Base-by-base conservation (phyloP, 2,113 vertebrate genomes). In the Grammomys surdaster region DNA sequence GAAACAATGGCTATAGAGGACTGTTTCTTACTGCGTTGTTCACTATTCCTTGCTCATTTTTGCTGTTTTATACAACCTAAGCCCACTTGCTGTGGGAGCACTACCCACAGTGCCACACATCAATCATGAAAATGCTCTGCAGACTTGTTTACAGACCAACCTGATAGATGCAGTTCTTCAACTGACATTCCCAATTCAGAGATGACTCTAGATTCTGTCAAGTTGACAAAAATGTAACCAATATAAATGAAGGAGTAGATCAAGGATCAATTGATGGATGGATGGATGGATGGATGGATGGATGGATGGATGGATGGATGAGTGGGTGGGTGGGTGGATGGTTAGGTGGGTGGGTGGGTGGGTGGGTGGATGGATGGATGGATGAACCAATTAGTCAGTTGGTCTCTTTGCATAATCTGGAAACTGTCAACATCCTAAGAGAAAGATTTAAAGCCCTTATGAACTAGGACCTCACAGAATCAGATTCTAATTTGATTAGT, bases 341-440 rank as follows among this genome's bases (percentile, higher is more conserved):
- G n/a, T n/a, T n/a, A n/a, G 8, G 20, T 73, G 36, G 13, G 11
- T 90, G 1, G 72, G 14, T 17, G 73, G 33, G 67, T n/a, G 51
- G n/a, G n/a, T 48, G 31, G 77, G 12, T 20, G 10, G 48, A 46
- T 20, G 3, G 17, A 60, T 43, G n/a, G 14, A 19, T 90, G 2
- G 20, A 17, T 81, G 48, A 7, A 51, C n/a, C 10, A 60, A 72
- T 78, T 2, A 86, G 77, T 72, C 0, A 58, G 54, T 93, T 20
- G 72, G 20, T 80, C 17, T 65, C 40, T 84, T 82, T 76, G 20
- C 12, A 58, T 89, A 90, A 84, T 69, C 43, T 28, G 0, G 17
- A 72, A 92, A 72, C 22, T 90, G 93, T 93, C 33, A 86, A 95
- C 92, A 86, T 69, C 13, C 48, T 8, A 92, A 91, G 95, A 84